Evolutionary conservation across 2,888 invertebrate species (phyloP), one percentile per base, ranked within the genome.

Genomic region (Pristionchus arcanus): DNA sequence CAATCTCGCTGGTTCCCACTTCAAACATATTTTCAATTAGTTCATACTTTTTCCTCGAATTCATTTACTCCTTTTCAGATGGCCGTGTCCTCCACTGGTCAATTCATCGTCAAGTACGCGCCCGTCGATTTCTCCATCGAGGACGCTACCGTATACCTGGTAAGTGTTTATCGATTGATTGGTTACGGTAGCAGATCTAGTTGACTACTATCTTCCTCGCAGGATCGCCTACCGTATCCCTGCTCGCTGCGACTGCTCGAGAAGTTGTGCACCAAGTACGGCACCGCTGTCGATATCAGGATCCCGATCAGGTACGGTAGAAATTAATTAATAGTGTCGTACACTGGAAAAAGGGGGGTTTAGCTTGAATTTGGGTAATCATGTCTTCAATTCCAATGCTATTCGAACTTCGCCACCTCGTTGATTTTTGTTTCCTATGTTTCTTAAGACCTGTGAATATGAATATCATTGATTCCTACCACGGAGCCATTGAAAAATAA

Each of bases 261-360:
- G n/a, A 49, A 55, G 59, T 37, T 88, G 21, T 88, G 87, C 87
- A 88, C 34, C 53, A 88, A 88, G 74, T 88, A 34, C 63, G 87
- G 87, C 25, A 88, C 87, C 16, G 55, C 34, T 11, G 87, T 88
- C n/a, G 87, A 88, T 31, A 34, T 88, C 25, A 28, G 87, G n/a
- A 37, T 88, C 34, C 87, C 87, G 25, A n/a, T 74, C 25, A 71
- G 74, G 87, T 88, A 49, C n/a, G 37, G 15, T 66, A 83, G 4
- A 9, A 5, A 19, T 37, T 34, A 25, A 42, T 42, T 2, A 84
- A 25, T n/a, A 84, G 55, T 21, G 25, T 21, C 28, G 13, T 19
- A 25, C 25, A 5, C 28, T n/a, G 3, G 25, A 42, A 34, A 25
- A 16, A 77, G 37, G 42, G 42, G 42, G 42, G 9, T 49, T 42